Base-by-base conservation (phyloP, 1,140 invertebrate species). In the Adoxophyes honmai region DNA sequence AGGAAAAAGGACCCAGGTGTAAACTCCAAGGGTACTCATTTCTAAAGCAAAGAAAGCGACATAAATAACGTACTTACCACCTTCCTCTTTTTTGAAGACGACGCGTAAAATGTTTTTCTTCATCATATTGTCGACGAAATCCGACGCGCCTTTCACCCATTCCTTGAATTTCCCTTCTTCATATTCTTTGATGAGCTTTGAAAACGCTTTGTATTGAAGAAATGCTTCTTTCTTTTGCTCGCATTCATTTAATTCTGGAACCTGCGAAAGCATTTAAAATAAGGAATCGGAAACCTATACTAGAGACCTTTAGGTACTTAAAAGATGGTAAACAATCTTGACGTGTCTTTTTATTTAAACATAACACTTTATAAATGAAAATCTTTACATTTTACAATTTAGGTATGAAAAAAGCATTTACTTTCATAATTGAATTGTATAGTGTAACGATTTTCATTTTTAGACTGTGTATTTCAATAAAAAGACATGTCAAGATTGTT, bases 221-320 rank as follows among this genome's bases (percentile, higher is more conserved):
- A 96, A 95, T 0, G 94, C 93, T 75, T 94, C 88, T 4, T 92
- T 89, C 69, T 94, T 96, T 10, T 94, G 86, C n/a, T 94, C 92
- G 56, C 92, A 95, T 21, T 93, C 86, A 68, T 95, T 93, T 51
- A 97, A 84, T 65, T 97, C 94, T 34, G 93, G 90, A 1, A 96
- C 91, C 86, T 89, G 13, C 1, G 64, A 44, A 48, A 48, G 8
- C 34, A 36, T 36, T 21, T 21, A 48, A 8, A 5, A 28, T n/a
- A 10, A 21, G 9, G 8, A 9, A 16, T 10, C 6, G n/a, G n/a
- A n/a, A n/a, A n/a, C n/a, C n/a, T n/a, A n/a, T n/a, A n/a, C n/a
- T n/a, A n/a, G n/a, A n/a, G n/a, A n/a, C n/a, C n/a, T n/a, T n/a
- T n/a, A n/a, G n/a, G n/a, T n/a, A n/a, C n/a, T n/a, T n/a, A n/a